Evolutionary conservation across 2,113 vertebrate genomes (phyloP).

Genomic region (Perccottus glenii): DNA sequence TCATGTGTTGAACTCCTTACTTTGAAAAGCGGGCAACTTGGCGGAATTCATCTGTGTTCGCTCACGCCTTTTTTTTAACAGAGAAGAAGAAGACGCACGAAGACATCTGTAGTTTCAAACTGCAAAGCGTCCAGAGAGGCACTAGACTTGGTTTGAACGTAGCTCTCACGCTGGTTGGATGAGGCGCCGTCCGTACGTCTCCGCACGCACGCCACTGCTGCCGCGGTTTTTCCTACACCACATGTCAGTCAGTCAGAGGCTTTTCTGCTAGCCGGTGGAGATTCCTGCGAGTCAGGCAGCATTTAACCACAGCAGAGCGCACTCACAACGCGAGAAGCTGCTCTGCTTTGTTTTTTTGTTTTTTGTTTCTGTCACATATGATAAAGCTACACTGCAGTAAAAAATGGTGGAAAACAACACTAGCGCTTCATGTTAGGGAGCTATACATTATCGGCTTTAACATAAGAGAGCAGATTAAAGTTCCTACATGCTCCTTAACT

Average conservation of each 20-base stretch:
- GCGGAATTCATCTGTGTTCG: conserved; percentile 59
- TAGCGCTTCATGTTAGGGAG: not conserved
- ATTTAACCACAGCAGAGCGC: conserved; percentile 60
- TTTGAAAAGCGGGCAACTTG: conserved; percentile 49
- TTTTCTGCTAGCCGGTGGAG: conserved; percentile 61
- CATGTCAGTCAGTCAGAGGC: conserved; percentile 50
- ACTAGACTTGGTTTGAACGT: conserved; percentile 53
- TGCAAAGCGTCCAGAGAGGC: not conserved
- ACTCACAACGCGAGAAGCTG: conserved; percentile 38
- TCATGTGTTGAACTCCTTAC: conserved; percentile 32
- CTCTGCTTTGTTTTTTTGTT: conserved; percentile 10
- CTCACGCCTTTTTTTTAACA: conserved; percentile 13
- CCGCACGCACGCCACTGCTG: conserved; percentile 38
- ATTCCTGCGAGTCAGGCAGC: conserved; percentile 72
- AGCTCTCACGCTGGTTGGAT: conserved; percentile 67
- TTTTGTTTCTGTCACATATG: not conserved
- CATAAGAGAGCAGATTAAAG: too few species aligned
- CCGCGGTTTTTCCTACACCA: conserved; percentile 45
- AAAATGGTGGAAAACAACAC: not conserved
- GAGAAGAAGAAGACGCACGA: conserved; percentile 2
- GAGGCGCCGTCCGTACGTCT: conserved; percentile 67
- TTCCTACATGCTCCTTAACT: not conserved
- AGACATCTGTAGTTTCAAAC: not conserved
- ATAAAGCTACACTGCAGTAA: not conserved
- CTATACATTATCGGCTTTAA: too few species aligned